These are phyloP conservation scores for Lithodes maja DNA, from an alignment of 2,888 invertebrate species.

Conservation along the genomic window DNA sequence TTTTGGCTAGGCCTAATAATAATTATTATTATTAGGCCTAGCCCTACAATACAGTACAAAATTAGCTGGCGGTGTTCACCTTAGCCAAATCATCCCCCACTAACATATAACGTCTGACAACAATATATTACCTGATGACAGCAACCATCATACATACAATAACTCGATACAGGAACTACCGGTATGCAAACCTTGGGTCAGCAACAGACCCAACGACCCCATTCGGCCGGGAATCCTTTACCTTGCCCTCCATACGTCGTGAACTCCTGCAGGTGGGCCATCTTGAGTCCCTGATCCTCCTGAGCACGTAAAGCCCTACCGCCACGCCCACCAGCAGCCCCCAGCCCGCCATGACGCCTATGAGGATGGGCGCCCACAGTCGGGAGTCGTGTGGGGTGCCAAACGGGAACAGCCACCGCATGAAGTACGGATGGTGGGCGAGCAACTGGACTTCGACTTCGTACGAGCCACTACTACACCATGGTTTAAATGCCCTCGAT, in stretches of 20 bases:
- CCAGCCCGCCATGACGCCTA: conserved; percentile 51
- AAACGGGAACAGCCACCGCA: background rate
- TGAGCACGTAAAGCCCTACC: conserved; percentile 72
- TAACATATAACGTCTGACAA: no score
- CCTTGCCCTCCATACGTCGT: conserved; percentile 79
- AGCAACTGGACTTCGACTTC: background rate
- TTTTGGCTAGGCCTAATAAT: no score
- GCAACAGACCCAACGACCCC: no score
- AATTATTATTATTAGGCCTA: no score
- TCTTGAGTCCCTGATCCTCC: conserved; percentile 78
- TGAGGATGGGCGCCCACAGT: background rate
- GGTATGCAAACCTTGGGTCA: no score
- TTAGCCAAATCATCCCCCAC: no score
- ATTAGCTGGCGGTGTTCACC: no score
- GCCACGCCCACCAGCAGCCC: conserved; percentile 57
- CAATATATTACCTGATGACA: no score
- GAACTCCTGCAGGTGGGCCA: conserved; percentile 79
- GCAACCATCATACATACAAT: no score
- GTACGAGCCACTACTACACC: background rate
- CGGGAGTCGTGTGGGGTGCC: background rate
- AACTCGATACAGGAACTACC: no score
- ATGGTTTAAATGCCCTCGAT: no score
- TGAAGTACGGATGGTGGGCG: background rate
- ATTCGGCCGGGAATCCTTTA: background rate
- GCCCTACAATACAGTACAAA: no score